Evolutionary conservation across 2,888 invertebrate genomes (phyloP), one percentile per base, ranked within the genome.

Genomic region (Exocentrus adspersus): DNA sequence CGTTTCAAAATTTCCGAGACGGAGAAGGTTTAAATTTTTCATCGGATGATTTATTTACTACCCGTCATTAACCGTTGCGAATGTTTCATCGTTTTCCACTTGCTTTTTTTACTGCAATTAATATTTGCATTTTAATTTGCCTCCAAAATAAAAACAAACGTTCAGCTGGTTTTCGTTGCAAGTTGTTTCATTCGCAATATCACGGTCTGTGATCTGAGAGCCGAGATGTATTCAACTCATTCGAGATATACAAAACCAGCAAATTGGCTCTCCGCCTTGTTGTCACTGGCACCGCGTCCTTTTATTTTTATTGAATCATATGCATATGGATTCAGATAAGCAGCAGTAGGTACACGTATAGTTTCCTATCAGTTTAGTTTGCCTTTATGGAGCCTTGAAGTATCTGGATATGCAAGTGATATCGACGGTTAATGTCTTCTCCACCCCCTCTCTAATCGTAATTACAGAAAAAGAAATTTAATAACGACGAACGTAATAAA

Each of bases 211-310:
- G 69, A 75, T 75, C 75, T 65, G 67, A 63, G 57, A 52, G 61
- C 64, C 68, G 60, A 71, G 75, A 75, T 73, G 68, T 72, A 73
- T 75, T 72, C 75, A 70, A 71, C 73, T 71, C 72, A 73, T 73
- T 70, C 68, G 61, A 73, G 73, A 73, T 75, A 73, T 71, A 64
- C 66, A 62, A 71, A 67, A 69, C 64, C 75, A 72, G 73, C 75
- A 73, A 75, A 75, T 75, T 73, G 73, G 71, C 69, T 66, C 57
- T 57, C 59, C 52, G 60, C 59, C 43, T 64, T 67, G 63, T 60
- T 69, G 63, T 60, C 64, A 70, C 63, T 58, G 45, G 43, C 17
- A 28, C 32, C 46, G 46, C n/a, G 57, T 30, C 17, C 21, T 57
- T 51, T 51, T 48, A 24, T 32, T 37, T 51, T 30, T 32, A 16